Evolutionary conservation across 2,888 invertebrate genomes (phyloP).

Genomic region (Nephrocerus scutellatus): DNA sequence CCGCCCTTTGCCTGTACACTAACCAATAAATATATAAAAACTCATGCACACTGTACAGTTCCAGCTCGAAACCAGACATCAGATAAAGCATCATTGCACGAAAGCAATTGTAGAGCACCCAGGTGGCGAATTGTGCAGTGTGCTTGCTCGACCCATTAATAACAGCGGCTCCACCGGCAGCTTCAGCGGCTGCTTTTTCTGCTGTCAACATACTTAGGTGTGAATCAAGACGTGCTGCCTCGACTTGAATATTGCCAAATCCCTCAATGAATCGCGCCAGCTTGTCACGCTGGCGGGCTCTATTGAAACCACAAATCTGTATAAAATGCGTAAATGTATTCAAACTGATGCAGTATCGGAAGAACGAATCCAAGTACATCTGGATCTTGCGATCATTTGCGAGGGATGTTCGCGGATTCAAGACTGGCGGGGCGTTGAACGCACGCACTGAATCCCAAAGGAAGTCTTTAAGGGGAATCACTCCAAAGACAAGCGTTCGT

Average conservation of each 20-base stretch:
- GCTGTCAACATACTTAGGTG: conserved; percentile 63
- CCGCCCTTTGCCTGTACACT: conserved; percentile 28
- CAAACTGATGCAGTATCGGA: conserved; percentile 66
- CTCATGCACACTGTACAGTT: conserved; percentile 92
- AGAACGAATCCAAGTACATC: conserved; percentile 82
- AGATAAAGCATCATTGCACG: conserved; percentile 90
- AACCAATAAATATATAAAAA: conserved; percentile 93
- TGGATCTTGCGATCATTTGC: conserved; percentile 53
- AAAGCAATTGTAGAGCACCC: conserved; percentile 91
- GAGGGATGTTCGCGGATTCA: conserved; percentile 67
- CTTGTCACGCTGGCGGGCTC: conserved; percentile 92
- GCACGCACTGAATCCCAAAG: conserved; percentile 76
- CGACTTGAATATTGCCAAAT: conserved; percentile 84
- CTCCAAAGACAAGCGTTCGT: conserved; percentile 45
- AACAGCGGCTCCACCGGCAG: conserved; percentile 77
- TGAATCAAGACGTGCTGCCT: conserved; percentile 80
- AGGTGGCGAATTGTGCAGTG: conserved; percentile 55
- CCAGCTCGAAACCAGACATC: conserved; percentile 89
- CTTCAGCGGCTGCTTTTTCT: conserved; percentile 58
- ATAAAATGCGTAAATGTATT: conserved; percentile 79
- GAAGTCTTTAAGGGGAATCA: conserved; percentile 62
- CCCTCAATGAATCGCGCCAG: conserved; percentile 76
- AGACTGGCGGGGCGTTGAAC: conserved; percentile 84
- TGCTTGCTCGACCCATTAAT: conserved; percentile 29
- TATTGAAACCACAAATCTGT: conserved; percentile 88